Evolutionary conservation across 2,888 invertebrate genomes (phyloP), one percentile per base, ranked within the genome.

Genomic region (Phytoseiulus persimilis): DNA sequence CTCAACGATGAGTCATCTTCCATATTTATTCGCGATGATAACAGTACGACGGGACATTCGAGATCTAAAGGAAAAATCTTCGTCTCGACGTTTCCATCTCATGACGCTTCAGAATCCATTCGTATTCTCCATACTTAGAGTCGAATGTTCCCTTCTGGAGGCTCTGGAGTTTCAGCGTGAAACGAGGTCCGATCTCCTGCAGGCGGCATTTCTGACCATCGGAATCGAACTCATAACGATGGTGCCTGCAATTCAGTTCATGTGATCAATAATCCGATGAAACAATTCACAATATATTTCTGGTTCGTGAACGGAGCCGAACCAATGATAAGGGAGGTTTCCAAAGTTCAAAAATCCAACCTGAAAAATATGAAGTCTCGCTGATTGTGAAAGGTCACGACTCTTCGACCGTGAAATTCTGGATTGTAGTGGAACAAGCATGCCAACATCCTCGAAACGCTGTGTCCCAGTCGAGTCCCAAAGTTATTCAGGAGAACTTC

Each of bases 361-460:
- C 99, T 95, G 93, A 99, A 98, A 94, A 99, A 99, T 92, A 99
- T 97, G 92, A 96, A 99, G 94, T 99, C 99, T 90, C 99, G 94
- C 93, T 99, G 99, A 94, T 99, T 99, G 93, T 99, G 99, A 93
- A 99, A 98, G 46, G 99, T 98, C 91, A 98, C 97, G 0, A 95
- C 97, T 91, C 98, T 94, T 3, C 98, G 94, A 0, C 99, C 99
- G 91, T 95, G 95, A 93, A 98, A 99, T 93, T 99, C 95, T 0
- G 99, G 99, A 93, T 97, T 95, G 93, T 97, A 97, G 93, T 98
- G 98, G 93, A 99, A 99, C 83, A 99, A 93, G 0, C 98, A 96
- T 23, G 97, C 96, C 91, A 99, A 94, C 96, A 98, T 96, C 91
- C 99, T 95, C 0, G 96, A 96, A 89, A 99, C 95, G 0, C 96